These are phyloP conservation scores for Standfussiana lucernea DNA, from an alignment of 2,888 invertebrate genomes.

Conservation along the genomic window DNA sequence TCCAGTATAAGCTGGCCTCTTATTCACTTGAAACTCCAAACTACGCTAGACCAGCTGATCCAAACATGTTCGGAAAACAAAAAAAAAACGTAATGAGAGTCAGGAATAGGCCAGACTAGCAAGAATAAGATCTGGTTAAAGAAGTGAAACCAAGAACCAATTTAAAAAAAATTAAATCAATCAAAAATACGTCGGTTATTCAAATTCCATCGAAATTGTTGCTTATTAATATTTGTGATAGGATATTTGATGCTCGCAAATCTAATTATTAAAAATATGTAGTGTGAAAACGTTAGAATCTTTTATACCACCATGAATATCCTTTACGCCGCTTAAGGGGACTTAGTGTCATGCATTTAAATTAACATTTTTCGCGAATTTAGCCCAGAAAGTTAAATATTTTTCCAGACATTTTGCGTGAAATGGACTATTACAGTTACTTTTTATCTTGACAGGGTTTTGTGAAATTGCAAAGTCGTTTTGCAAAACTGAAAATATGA, in stretches of 20 bases:
- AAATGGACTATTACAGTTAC: conserved; percentile 40
- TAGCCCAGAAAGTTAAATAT: conserved; percentile 44
- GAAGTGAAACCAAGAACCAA: no score
- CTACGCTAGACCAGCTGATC: neutral
- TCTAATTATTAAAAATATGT: conserved; percentile 4
- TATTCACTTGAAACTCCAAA: neutral
- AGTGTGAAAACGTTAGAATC: conserved; percentile 37
- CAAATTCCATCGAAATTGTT: neutral
- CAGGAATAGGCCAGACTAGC: neutral
- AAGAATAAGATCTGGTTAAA: neutral
- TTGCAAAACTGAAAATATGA: conserved; percentile 2
- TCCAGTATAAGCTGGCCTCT: neutral
- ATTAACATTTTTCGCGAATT: conserved; percentile 63
- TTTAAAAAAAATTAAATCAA: neutral
- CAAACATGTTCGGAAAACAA: neutral
- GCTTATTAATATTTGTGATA: neutral
- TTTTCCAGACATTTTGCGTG: conserved; percentile 31
- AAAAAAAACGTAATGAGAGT: neutral
- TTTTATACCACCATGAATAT: conserved; percentile 32
- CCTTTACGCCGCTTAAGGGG: conserved; percentile 35
- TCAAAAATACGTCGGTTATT: neutral
- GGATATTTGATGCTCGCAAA: neutral
- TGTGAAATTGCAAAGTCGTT: conserved; percentile 14
- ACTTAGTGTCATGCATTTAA: conserved; percentile 61
- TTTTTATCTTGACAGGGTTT: conserved; percentile 34